Base-by-base conservation (phyloP, 1,140 invertebrate species). In the Dufourea novaeangliae region DNA sequence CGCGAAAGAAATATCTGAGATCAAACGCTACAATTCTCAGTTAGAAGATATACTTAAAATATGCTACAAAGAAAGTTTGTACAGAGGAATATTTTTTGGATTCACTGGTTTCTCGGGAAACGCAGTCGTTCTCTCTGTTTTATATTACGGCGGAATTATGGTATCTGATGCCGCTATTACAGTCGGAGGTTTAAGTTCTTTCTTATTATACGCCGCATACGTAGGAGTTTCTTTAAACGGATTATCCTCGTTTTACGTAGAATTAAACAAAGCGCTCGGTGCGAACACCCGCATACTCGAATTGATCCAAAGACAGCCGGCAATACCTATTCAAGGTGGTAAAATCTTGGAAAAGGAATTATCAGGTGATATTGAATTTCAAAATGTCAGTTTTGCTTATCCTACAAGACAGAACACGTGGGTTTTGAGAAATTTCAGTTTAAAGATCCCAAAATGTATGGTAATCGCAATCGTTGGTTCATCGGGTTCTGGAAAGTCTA, bases 21-120 rank as follows among this genome's bases (percentile, higher is more conserved):
- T 95, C 32, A 82, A 93, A 27, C 89, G 92, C 0, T 99, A 98
- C 86, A 93, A 93, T 61, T 83, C 90, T 1, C 95, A 95, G 85
- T 95, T 99, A 56, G 89, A 95, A 25, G 92, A 96, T 57, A 94
- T 99, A 25, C 91, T 99, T 10, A 86, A 94, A 61, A 92, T 99
- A 71, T 96, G 96, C 12, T 97, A 97, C 79, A 97, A 96, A 89
- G 98, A 99, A 91, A 96, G 97, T 20, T 92, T 97, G 62, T 97
- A 97, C 17, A 95, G 95, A 87, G 97, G 96, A 25, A 92, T 97
- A 75, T 99, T 99, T 93, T 99, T 97, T 93, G 98, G 97, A 81
- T 94, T 97, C 94, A 97, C 97, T 79, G 98, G 98, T 20, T 94
- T 99, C 39, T 96, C 97, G 64, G 98, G 98, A 8, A 99, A 99